Percentiles rank a stretch among this genome's conserved stretches.
Evolutionary conservation across 1,140 invertebrate species (phyloP).

Genomic region (Drosophila novamexicana): DNA sequence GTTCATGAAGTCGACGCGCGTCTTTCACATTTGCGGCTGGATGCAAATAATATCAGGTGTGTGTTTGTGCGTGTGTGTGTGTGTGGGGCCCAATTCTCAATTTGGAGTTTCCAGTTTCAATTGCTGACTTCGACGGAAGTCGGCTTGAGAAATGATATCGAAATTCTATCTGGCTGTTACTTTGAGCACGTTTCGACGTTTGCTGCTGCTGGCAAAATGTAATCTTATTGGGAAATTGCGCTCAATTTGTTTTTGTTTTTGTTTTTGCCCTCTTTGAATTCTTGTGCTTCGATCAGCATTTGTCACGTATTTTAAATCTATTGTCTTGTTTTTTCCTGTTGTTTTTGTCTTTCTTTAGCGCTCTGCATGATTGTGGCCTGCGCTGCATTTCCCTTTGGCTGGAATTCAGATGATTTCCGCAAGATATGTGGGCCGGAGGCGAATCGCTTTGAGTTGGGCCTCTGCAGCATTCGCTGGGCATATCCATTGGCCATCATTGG

Average conservation of each 20-base stretch:
- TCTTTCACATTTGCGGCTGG: slow-evolving; percentile 97
- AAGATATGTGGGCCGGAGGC: slow-evolving; percentile 94
- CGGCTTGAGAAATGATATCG: slow-evolving; percentile 16
- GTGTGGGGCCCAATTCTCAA: slow-evolving; percentile 6
- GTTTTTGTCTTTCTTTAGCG: slow-evolving; percentile 85
- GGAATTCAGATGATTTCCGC: slow-evolving; percentile 92
- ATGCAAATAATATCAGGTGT: slow-evolving; percentile 96
- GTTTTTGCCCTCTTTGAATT: slow-evolving; percentile 12
- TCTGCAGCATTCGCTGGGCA: slow-evolving; percentile 97
- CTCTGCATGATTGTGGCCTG: slow-evolving; percentile 93
- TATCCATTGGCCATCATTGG: slow-evolving; percentile 96
- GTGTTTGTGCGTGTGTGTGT: not conserved
- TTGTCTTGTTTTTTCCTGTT: slow-evolving; percentile 6
- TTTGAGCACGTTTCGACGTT: slow-evolving; percentile 54
- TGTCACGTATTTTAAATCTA: slow-evolving; percentile 27
- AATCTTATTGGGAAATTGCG: slow-evolving; percentile 21
- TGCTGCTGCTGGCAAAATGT: slow-evolving; percentile 13
- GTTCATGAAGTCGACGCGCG: slow-evolving; percentile 96
- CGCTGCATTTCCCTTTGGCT: slow-evolving; percentile 96
- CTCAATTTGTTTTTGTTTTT: not conserved
- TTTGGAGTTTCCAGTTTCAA: slow-evolving; percentile 14
- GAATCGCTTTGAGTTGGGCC: slow-evolving; percentile 90
- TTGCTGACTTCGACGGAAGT: slow-evolving; percentile 25
- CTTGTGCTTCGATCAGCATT: slow-evolving; percentile 34
- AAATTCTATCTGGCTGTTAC: slow-evolving; percentile 8